Evolutionary conservation across 2,797 vertebrate species (phyloP), one percentile per base, ranked within the genome.

Genomic region (Urocyon cinereoargenteus): DNA sequence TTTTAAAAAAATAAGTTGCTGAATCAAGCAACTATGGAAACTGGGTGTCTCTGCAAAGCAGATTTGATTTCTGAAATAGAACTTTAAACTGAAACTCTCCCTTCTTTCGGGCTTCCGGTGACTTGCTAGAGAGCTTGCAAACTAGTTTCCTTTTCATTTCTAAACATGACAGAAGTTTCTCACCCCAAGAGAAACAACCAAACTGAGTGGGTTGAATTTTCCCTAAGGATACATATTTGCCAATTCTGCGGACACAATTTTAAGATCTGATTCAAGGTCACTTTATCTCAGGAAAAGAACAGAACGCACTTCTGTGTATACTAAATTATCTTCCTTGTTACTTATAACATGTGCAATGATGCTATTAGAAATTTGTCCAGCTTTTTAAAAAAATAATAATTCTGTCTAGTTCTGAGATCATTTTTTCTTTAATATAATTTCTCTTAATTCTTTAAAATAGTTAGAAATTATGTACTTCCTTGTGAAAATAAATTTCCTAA

Each of bases 181-280:
- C 72, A 96, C 82, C 85, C 86, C 34, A 94, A 93, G 26, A 96
- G 61, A 97, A 95, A 97, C 91, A 96, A 92, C 49, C 81, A 79
- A 79, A 57, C 82, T 36, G 79, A 24, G 55, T 88, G 82, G 78
- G 91, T 87, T 91, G 34, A 88, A 40, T 88, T 28, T 96, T 78
- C 81, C 92, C 57, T 28, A 83, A 90, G 85, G 96, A 97, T 49
- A 94, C 77, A 40, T 64, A 94, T 14, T 97, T 96, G 73, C 87
- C 90, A 92, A 84, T 21, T 70, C 14, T 62, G 57, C 9, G 19
- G 57, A 13, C 26, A 86, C n/a, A 51, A 45, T 14, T 78, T 61
- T 75, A 59, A 70, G 28, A 93, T 45, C 66, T 62, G 91, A 53
- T 36, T n/a, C 0, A 11, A 62, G 31, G 81, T 72, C 72, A 26